Conservation (phyloP, 2,797 vertebrate genomes). For the Gadopsis bispinosus region DNA sequence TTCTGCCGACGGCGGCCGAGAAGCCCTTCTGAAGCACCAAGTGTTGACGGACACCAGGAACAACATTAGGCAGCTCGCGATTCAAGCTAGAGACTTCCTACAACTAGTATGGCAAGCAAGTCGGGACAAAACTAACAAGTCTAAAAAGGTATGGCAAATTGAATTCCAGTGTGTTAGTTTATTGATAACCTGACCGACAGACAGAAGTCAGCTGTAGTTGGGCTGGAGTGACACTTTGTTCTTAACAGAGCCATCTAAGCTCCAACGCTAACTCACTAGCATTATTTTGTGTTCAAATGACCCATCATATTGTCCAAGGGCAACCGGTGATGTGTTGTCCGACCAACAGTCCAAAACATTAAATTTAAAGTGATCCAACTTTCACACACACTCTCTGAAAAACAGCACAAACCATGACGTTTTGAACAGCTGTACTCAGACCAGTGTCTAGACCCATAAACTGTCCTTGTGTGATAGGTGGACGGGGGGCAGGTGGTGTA, state of each 20-base stretch:
- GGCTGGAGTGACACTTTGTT: neutral
- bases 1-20: neutral
- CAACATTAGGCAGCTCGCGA: neutral
- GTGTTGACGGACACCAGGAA: neutral
- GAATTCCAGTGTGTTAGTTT: neutral
- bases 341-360: neutral
- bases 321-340: neutral
- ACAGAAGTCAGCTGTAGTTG: neutral
- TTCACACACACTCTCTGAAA: neutral
- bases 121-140: neutral
- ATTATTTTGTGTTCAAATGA: neutral
- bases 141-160: neutral
- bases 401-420: neutral
- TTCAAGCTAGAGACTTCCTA: neutral
- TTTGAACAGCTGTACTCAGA: slow-evolving; percentile 19
- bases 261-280: neutral
- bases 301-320: neutral
- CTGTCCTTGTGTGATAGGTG: slow-evolving; percentile 15
- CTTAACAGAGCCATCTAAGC: neutral
- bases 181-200: neutral
- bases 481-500: slow-evolving; percentile 9
- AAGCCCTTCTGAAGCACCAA: too few relatives aligned
- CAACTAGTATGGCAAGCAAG: neutral
- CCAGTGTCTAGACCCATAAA: slow-evolving; percentile 19
- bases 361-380: neutral